Evolutionary conservation across 2,113 vertebrate species (phyloP).

Genomic region (Alligator sinensis): DNA sequence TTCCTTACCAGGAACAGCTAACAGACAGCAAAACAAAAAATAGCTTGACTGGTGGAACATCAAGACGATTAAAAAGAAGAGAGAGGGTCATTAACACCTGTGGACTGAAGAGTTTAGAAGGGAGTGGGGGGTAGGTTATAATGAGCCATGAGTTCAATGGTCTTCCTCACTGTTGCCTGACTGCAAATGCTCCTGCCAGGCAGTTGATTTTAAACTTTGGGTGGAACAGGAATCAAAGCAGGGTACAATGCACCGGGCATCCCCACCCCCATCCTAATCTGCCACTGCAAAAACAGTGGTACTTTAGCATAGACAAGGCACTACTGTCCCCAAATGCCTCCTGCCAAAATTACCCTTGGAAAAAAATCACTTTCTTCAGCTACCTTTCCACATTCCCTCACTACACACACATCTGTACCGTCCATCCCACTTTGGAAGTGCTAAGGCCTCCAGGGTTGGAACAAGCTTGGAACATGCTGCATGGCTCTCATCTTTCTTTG

Average conservation of each 20-base stretch:
- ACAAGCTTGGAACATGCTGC: background rate
- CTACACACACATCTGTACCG: background rate
- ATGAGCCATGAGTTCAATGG: too few species aligned
- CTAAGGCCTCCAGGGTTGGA: fast-evolving
- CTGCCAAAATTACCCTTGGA: background rate
- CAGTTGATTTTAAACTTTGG: fast-evolving
- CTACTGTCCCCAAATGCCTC: background rate
- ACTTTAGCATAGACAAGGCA: background rate
- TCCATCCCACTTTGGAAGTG: background rate
- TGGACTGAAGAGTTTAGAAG: too few species aligned
- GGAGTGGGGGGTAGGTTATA: too few species aligned
- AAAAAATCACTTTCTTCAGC: fast-evolving
- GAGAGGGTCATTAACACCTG: too few species aligned
- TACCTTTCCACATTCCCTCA: fast-evolving
- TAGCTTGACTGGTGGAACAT: too few species aligned
- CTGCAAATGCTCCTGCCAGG: constrained; percentile 23
- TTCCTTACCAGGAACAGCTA: too few species aligned
- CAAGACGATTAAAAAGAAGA: too few species aligned
- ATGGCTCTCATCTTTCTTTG: background rate
- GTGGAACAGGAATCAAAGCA: background rate
- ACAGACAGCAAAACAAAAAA: too few species aligned
- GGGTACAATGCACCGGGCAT: too few species aligned
- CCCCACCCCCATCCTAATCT: too few species aligned
- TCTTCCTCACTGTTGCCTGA: background rate
- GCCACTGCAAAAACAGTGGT: background rate